phyloP scores from a whole-genome alignment of 2,113 vertebrate genomes.

The Shinisaurus crocodilurus region DNA sequence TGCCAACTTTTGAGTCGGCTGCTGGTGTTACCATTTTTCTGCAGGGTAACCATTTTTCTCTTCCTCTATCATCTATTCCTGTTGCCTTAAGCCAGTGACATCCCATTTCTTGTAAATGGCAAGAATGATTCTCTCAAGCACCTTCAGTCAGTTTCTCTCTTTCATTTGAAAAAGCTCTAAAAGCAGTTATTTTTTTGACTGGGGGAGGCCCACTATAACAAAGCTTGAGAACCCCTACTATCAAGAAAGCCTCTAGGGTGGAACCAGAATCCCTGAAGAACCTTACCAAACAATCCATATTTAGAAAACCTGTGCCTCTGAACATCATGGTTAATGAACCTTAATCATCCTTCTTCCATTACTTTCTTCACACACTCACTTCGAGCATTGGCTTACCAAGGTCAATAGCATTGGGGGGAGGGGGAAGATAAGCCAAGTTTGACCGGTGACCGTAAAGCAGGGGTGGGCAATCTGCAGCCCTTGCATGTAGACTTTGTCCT shows the following conservation, averaged over 20 bases:
- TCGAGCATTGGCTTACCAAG: neutral
- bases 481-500: neutral
- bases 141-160: neutral
- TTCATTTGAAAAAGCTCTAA: neutral
- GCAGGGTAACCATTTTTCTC: neutral
- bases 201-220: neutral
- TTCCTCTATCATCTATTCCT: neutral
- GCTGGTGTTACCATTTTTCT: neutral
- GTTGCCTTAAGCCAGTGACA: neutral
- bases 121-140: neutral
- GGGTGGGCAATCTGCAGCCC: neutral
- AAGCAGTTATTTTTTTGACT: neutral
- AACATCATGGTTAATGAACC: neutral
- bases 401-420: neutral
- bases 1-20: neutral
- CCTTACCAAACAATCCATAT: no score
- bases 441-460: neutral
- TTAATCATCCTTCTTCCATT: neutral
- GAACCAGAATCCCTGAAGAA: neutral
- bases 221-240: neutral
- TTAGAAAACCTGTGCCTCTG: neutral
- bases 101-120: neutral
- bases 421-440: neutral
- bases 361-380: neutral
- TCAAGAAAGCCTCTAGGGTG: neutral